Evolutionary conservation across 2,888 invertebrate species (phyloP).

Genomic region (Athalia circularis): DNA sequence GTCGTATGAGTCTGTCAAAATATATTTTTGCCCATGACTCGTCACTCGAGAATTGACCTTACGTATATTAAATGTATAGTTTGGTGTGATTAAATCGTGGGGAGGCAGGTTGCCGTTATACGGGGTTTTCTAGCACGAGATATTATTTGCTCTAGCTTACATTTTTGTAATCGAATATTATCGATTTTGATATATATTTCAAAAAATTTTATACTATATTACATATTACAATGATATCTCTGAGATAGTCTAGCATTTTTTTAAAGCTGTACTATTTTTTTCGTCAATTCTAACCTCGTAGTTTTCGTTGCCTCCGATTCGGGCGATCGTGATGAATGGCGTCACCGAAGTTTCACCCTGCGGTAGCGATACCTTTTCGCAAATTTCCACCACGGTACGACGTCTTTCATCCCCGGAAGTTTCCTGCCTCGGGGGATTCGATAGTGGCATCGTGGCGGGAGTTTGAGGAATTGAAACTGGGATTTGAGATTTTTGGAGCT

Average conservation of each 20-base stretch:
- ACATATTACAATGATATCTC: not conserved
- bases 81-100: not conserved
- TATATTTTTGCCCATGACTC: conserved; percentile 2
- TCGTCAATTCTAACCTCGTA: conserved; percentile 66
- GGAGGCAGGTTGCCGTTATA: not conserved
- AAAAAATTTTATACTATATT: too few species aligned
- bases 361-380: conserved; percentile 68
- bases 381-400: conserved; percentile 68
- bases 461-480: conserved; percentile 22
- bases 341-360: conserved; percentile 64
- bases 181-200: not conserved
- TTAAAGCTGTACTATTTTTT: conserved; percentile 56
- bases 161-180: conserved; percentile 20
- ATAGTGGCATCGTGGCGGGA: conserved; percentile 48
- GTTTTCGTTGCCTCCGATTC: conserved; percentile 60
- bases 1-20: not conserved
- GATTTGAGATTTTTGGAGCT: conserved; percentile 29
- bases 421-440: conserved; percentile 51
- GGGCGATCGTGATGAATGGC: conserved; percentile 68
- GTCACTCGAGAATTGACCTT: conserved; percentile 35
- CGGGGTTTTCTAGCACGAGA: conserved; percentile 10
- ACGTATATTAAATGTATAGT: conserved; percentile 1
- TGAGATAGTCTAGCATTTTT: conserved; percentile 47
- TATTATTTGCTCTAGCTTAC: conserved; percentile 24
- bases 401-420: conserved; percentile 58